These are phyloP conservation scores for Hyperoodon ampullatus DNA, from an alignment of 2,113 vertebrate genomes.

Conservation along the genomic window DNA sequence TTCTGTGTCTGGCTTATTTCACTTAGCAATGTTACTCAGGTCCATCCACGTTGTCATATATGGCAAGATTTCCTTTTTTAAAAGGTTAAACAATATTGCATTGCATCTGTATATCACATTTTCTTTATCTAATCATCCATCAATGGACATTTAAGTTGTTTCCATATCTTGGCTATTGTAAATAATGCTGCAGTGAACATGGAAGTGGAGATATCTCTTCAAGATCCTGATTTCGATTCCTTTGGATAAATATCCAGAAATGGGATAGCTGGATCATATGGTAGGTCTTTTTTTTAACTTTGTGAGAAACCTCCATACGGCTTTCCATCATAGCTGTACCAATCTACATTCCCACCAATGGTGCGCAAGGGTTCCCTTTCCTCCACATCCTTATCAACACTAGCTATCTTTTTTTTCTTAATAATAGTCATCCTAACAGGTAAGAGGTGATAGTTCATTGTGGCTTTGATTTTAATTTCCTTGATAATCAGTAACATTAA, in stretches of 20 bases:
- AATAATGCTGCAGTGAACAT: background rate
- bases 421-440: background rate
- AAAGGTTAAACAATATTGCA: background rate
- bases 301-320: background rate
- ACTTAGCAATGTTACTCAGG: background rate
- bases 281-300: background rate
- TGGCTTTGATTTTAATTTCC: background rate
- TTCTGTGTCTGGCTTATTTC: background rate
- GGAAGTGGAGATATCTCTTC: background rate
- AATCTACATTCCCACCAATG: background rate
- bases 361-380: background rate
- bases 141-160: background rate
- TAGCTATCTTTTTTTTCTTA: background rate
- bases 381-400: background rate
- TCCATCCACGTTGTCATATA: background rate
- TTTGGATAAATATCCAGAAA: background rate
- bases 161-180: background rate
- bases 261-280: background rate
- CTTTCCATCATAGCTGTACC: background rate
- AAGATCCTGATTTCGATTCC: background rate
- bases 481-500: background rate
- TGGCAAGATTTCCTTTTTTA: background rate
- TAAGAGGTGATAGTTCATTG: background rate
- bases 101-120: background rate
- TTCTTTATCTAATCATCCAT: background rate